These are phyloP conservation scores for Notothenia coriiceps DNA, from an alignment of 2,113 vertebrate genomes.

Conservation along the genomic window DNA sequence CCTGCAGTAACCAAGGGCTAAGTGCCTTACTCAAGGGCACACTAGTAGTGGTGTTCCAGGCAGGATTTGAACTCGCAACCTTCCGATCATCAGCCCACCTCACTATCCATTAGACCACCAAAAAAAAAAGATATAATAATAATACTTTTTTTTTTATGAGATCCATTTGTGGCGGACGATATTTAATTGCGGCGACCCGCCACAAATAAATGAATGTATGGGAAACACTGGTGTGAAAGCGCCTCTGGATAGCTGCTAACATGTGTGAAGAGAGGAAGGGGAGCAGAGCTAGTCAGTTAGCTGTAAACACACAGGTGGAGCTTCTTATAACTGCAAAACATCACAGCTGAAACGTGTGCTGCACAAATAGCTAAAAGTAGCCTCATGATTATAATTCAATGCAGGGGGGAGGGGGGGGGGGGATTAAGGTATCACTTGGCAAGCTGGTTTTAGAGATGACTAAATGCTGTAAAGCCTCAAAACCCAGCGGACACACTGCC, in stretches of 20 bases:
- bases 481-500: constrained; percentile 36
- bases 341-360: constrained; percentile 8
- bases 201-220: too few relatives aligned
- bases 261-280: neutral
- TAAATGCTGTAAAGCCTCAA: constrained; percentile 66
- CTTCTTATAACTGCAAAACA: neutral
- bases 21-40: too few relatives aligned
- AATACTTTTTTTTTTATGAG: too few relatives aligned
- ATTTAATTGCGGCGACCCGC: too few relatives aligned
- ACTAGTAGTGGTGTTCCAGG: too few relatives aligned
- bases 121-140: too few relatives aligned
- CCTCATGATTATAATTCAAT: constrained; percentile 49
- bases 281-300: neutral
- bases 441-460: constrained; percentile 63
- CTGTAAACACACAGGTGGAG: constrained; percentile 14
- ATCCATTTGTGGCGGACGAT: too few relatives aligned
- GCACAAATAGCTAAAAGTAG: constrained; percentile 50
- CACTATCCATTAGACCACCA: too few relatives aligned
- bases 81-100: too few relatives aligned
- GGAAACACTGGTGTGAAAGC: too few relatives aligned
- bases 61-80: too few relatives aligned
- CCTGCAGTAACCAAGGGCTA: too few relatives aligned
- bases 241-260: neutral
- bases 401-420: constrained; percentile 17
- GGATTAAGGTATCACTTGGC: constrained; percentile 74